phyloP scores from a whole-genome alignment of 1,140 invertebrate species.

The Papilio aristodemus region DNA sequence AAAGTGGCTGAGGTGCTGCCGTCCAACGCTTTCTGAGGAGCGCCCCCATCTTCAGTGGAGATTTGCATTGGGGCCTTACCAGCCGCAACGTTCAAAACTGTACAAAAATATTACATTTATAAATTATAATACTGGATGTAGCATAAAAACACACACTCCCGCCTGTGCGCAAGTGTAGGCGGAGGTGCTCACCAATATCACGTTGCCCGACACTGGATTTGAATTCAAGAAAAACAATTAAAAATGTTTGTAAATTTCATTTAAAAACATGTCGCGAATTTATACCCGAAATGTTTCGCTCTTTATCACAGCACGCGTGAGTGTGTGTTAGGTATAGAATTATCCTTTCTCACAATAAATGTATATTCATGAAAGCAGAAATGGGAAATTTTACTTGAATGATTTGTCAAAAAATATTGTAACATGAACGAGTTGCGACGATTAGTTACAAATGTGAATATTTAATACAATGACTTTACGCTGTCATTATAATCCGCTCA shows the following conservation, averaged over 20 bases:
- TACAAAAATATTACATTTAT: constrained; percentile 53
- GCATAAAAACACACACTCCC: too few species aligned
- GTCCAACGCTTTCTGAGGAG: constrained; percentile 94
- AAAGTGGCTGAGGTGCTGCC: constrained; percentile 92
- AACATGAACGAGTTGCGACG: constrained; percentile 4
- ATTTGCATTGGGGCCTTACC: constrained; percentile 98
- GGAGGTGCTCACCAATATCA: too few species aligned
- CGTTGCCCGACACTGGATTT: too few species aligned
- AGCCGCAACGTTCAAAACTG: constrained; percentile 96
- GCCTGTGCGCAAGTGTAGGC: too few species aligned
- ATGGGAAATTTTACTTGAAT: background rate
- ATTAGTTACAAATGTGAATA: constrained; percentile 15
- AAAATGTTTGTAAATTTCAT: too few species aligned
- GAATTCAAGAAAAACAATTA: too few species aligned
- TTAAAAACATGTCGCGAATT: too few species aligned
- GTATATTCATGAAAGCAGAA: background rate
- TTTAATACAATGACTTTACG: constrained; percentile 4
- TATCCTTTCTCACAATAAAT: too few species aligned
- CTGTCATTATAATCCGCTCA: constrained; percentile 32
- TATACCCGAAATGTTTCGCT: too few species aligned
- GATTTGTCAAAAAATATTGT: constrained; percentile 1
- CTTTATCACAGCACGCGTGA: too few species aligned
- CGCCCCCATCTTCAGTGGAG: constrained; percentile 90
- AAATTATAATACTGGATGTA: background rate
- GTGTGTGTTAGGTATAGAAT: too few species aligned